A percentile compares a stretch with the other conserved stretches of the same genome.
Evolutionary conservation across 1,140 invertebrate species (phyloP).

Genomic region (Aphelenchoides besseyi): DNA sequence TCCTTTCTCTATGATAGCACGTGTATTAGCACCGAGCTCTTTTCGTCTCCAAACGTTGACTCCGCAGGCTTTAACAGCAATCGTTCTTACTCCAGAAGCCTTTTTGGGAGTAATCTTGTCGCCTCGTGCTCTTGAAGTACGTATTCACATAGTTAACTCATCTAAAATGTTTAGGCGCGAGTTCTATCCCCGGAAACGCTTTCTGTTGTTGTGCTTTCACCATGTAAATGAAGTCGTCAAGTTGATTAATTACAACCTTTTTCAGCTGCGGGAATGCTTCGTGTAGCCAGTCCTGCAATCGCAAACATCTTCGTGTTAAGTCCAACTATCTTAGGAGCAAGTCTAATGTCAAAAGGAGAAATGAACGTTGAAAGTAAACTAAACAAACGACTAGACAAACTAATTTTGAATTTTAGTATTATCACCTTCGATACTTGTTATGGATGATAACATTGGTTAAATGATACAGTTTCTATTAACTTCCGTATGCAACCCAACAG

Average conservation of each 20-base stretch:
- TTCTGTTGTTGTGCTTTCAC: not conserved
- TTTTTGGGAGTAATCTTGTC: no score
- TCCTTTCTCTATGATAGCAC: not conserved
- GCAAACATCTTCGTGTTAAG: not conserved
- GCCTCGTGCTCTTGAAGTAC: no score
- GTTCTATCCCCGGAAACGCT: not conserved
- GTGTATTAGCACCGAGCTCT: not conserved
- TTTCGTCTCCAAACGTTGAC: not conserved
- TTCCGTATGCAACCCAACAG: no score
- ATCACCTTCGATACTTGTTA: not conserved
- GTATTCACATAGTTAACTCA: no score
- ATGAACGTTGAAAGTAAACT: no score
- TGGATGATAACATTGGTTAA: no score
- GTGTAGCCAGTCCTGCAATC: not conserved
- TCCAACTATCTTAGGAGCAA: not conserved
- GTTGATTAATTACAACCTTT: not conserved
- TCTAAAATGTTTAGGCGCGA: no score
- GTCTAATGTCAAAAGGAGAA: not conserved
- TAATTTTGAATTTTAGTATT: not conserved
- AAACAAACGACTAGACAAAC: no score
- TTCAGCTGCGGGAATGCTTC: not conserved
- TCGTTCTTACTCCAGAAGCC: no score
- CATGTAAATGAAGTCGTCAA: not conserved
- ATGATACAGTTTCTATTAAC: no score
- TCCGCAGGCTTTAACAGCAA: no score